Conservation (phyloP, 2,888 invertebrate genomes). For the Tetheella fluctuosa region DNA sequence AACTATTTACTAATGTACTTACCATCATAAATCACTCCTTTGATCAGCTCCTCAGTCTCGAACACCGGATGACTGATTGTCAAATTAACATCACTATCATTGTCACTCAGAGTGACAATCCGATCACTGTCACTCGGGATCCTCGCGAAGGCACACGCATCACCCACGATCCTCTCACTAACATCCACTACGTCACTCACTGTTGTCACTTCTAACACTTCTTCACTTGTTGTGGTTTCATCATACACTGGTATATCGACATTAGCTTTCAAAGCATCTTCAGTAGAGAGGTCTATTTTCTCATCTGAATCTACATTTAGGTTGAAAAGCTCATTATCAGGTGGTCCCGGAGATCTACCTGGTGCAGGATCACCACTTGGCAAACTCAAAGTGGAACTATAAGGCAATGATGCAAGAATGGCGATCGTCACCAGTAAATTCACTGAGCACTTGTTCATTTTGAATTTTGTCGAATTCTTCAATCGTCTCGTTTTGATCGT, state of each 20-base stretch:
- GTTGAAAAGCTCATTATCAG: conserved; percentile 37
- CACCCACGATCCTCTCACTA: conserved; percentile 50
- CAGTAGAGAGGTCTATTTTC: not conserved
- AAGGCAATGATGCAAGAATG: conserved; percentile 70
- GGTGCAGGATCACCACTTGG: conserved; percentile 87
- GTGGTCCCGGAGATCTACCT: conserved; percentile 87
- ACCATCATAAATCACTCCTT: conserved; percentile 84
- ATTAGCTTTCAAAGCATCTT: not conserved
- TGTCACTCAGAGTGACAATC: conserved; percentile 68
- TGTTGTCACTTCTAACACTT: conserved; percentile 44
- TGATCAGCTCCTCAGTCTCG: conserved; percentile 76
- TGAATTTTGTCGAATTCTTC: conserved; percentile 51
- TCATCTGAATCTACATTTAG: not conserved
- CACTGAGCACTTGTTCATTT: conserved; percentile 47
- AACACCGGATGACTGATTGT: conserved; percentile 81
- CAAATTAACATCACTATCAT: conserved; percentile 77
- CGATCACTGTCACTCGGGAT: conserved; percentile 73
- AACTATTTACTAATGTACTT: conserved; percentile 43
- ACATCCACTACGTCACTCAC: conserved; percentile 48
- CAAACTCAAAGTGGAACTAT: conserved; percentile 66
- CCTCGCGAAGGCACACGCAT: conserved; percentile 74
- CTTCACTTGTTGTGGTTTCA: conserved; percentile 50
- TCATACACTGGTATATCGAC: conserved; percentile 4
- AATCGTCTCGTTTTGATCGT: conserved; percentile 8
- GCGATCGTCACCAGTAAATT: conserved; percentile 50